Conservation (phyloP, 2,797 vertebrate genomes). For the Labeo calbasu region DNA sequence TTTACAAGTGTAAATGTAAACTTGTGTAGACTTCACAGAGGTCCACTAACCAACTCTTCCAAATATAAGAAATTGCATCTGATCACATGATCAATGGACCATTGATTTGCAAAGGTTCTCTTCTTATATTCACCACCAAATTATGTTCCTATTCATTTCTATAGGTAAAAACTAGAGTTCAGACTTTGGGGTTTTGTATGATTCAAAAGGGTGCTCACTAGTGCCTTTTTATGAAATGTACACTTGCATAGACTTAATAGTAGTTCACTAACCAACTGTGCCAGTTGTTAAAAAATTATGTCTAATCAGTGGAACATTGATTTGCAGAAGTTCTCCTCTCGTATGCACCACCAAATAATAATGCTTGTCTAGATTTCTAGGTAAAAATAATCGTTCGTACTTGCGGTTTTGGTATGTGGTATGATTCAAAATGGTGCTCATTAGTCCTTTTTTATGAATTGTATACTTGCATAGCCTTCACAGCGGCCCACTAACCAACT, state of each 20-base stretch:
- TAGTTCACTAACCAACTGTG: not conserved
- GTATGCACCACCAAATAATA: not conserved
- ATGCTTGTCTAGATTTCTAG: not conserved
- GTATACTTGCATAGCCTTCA: not conserved
- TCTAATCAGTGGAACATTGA: not conserved
- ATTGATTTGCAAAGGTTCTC: not conserved
- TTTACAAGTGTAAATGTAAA: not conserved
- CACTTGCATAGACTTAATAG: not conserved
- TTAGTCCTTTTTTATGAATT: not conserved
- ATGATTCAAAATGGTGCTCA: not conserved
- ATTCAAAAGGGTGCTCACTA: not conserved
- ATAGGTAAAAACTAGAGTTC: not conserved
- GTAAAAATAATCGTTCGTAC: not conserved
- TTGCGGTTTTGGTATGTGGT: too few relatives aligned
- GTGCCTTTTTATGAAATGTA: not conserved
- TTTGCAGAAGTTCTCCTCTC: not conserved
- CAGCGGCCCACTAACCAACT: not conserved
- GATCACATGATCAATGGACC: not conserved
- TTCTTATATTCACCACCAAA: not conserved
- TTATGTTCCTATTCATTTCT: not conserved
- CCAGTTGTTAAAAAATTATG: not conserved
- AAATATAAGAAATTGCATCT: not conserved
- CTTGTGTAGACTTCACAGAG: not conserved
- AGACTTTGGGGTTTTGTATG: not conserved
- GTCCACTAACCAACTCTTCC: not conserved